Conservation (phyloP, 2,113 vertebrate genomes). For the Colossoma macropomum region DNA sequence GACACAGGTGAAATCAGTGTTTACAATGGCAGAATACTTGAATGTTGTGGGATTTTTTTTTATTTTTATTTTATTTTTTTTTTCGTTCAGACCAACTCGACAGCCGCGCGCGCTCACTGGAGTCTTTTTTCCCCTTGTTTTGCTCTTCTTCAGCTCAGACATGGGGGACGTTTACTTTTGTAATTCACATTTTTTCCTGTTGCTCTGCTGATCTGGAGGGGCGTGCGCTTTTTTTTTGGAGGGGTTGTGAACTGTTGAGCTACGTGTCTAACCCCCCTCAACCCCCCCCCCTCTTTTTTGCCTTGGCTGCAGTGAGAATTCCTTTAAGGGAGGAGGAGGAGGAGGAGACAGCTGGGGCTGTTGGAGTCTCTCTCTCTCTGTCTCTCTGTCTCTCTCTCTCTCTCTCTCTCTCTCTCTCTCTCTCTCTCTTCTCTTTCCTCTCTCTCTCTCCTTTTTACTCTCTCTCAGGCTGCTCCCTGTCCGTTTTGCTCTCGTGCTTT, state of each 20-base stretch:
- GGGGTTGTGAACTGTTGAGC: slow-evolving; percentile 75
- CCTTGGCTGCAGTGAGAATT: slow-evolving; percentile 75
- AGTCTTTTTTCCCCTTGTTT: not conserved
- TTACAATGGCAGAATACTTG: slow-evolving; percentile 69
- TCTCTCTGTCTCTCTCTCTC: not conserved
- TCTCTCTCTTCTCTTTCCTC: not conserved
- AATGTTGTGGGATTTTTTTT: slow-evolving; percentile 63
- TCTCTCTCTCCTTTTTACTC: not conserved
- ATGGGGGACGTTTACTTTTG: slow-evolving; percentile 4
- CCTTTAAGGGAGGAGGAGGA: slow-evolving; percentile 66
- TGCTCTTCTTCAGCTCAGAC: slow-evolving; percentile 4
- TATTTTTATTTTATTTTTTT: not conserved
- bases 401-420: not conserved
- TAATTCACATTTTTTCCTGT: slow-evolving; percentile 13
- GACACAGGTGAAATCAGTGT: slow-evolving; percentile 51
- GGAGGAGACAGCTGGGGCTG: slow-evolving; percentile 64
- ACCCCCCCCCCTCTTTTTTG: slow-evolving; percentile 44
- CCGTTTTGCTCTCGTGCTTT: not conserved
- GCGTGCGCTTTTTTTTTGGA: slow-evolving; percentile 60
- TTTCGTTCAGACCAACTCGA: not conserved
- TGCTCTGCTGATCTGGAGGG: slow-evolving; percentile 68
- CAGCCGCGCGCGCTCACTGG: slow-evolving; percentile 26
- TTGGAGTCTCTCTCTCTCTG: slow-evolving; percentile 48
- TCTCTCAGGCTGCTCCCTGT: not conserved
- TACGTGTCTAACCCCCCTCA: slow-evolving; percentile 58